phyloP scores from a whole-genome alignment of 2,888 invertebrate genomes.

The Epistrophella euchroma region DNA sequence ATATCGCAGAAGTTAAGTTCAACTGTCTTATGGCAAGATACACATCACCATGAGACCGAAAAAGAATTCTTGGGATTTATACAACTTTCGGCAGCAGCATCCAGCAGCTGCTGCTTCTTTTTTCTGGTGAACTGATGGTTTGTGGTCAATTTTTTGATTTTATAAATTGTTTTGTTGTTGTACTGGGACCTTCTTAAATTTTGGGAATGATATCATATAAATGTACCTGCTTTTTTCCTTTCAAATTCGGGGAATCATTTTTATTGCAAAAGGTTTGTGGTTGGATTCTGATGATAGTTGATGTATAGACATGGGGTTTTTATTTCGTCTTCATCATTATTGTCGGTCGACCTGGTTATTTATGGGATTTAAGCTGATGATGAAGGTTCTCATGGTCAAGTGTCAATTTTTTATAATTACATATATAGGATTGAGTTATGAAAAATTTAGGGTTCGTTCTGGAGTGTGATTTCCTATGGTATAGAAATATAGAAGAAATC shows the following conservation, averaged over 20 bases:
- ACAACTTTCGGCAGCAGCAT: slow-evolving; percentile 6
- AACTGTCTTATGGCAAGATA: neutral
- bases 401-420: slow-evolving; percentile 21
- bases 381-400: slow-evolving; percentile 19
- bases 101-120: slow-evolving; percentile 7
- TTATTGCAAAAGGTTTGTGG: slow-evolving; percentile 8
- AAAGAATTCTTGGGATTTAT: slow-evolving; percentile 29
- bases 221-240: neutral
- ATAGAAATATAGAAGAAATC: neutral
- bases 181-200: neutral
- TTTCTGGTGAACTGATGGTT: slow-evolving; percentile 9
- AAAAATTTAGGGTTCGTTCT: neutral
- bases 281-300: neutral
- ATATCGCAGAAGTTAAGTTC: neutral
- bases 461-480: slow-evolving; percentile 4
- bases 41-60: neutral
- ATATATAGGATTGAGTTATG: slow-evolving; percentile 40
- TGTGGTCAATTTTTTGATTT: slow-evolving; percentile 11
- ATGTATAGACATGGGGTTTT: neutral
- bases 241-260: slow-evolving; percentile 18
- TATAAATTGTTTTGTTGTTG: neutral
- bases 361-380: slow-evolving; percentile 5
- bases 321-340: neutral
- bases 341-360: slow-evolving; percentile 1
- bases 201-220: slow-evolving; percentile 5